These are phyloP conservation scores for Craseonycteris thonglongyai DNA, from an alignment of 2,113 vertebrate species.

Conservation along the genomic window DNA sequence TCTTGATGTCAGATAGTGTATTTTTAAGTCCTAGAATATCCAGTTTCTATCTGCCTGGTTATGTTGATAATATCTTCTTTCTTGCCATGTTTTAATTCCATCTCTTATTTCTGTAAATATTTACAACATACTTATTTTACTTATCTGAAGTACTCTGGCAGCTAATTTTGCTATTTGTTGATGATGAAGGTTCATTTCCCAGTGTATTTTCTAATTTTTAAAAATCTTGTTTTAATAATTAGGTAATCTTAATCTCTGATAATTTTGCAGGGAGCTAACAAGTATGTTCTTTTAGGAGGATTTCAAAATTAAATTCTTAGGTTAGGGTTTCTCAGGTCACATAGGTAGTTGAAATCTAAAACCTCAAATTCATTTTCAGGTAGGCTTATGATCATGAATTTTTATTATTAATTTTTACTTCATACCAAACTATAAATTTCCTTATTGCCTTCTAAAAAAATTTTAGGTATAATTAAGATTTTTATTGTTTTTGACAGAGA, in stretches of 20 bases:
- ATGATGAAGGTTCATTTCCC: background rate
- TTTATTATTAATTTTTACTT: background rate
- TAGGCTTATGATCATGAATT: background rate
- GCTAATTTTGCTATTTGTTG: background rate
- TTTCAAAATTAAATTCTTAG: background rate
- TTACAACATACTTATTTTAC: background rate
- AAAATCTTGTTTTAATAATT: background rate
- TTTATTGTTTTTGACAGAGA: too few species aligned
- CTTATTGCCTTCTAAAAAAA: background rate
- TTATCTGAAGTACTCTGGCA: background rate
- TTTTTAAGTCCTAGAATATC: conserved; percentile 31
- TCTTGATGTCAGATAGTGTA: background rate
- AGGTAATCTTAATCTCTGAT: background rate
- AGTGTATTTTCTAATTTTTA: background rate
- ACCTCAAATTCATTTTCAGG: background rate
- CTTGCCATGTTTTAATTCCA: background rate
- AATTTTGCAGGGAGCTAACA: background rate
- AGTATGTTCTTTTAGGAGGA: background rate
- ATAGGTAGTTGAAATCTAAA: background rate
- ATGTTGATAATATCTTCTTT: background rate
- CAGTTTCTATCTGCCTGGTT: background rate
- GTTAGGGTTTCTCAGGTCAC: background rate
- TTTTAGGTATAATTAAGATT: background rate
- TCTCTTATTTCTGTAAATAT: background rate
- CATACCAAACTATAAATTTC: background rate